Base-by-base conservation (phyloP, 2,888 invertebrate genomes). In the Morpho helenor region DNA sequence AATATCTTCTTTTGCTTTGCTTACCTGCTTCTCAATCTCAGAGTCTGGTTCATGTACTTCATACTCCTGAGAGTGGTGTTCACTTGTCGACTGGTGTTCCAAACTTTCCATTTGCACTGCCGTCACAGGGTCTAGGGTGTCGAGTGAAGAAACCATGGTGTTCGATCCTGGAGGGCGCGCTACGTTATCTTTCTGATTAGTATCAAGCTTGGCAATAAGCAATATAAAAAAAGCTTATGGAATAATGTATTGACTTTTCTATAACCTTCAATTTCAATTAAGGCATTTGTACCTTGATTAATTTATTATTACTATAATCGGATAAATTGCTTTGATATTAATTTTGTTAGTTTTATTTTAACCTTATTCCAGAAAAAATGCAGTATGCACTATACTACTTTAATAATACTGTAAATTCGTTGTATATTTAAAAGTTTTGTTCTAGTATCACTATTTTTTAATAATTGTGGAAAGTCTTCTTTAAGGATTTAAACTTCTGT, bases 131-230 rank as follows among this genome's bases (percentile, higher is more conserved):
- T 94, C 94, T 69, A 94, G 80, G 23, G 93, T 94, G 72, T 95
- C 95, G 66, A 94, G 91, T 16, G 94, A 94, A 31, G 96, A 96
- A 56, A 96, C 95, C 92, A 96, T 93, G 9, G 96, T 96, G 79
- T 96, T 96, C 58, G 96, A 96, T 66, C 96, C 96, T 91, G 84
- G 76, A 82, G 86, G 86, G 79, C 77, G 87, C 74, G 80, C 79
- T 84, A 88, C 85, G 88, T 90, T 89, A 90, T 83, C 85, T 84
- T 79, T 81, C 78, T 82, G 85, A 87, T 87, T 87, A 88, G 89
- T 88, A 84, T 77, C 76, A 87, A 85, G 86, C 87, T 84, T 71
- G 79, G 81, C 76, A 59, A 58, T 68, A 76, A 76, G 87, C 84
- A 65, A 66, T 64, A 61, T 57, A 65, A 39, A 57, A 65, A 39